Conservation (phyloP, 2,113 vertebrate genomes). For the Cisticola juncidis region DNA sequence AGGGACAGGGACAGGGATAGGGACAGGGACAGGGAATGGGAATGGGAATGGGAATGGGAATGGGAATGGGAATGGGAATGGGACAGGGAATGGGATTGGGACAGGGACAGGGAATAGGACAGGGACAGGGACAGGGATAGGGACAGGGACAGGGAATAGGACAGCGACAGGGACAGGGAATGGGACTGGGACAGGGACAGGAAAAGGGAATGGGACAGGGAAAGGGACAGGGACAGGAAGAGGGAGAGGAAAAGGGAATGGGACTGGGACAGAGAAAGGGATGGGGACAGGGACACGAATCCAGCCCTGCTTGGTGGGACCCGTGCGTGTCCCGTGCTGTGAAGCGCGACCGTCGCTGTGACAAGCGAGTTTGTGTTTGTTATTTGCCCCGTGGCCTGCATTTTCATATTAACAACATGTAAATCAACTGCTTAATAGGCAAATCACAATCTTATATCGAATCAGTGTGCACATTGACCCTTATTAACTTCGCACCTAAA, state of each 20-base stretch:
- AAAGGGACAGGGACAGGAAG: no score
- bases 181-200: no score
- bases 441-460: neutral
- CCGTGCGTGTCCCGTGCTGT: neutral
- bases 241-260: no score
- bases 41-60: fast-evolving
- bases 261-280: no score
- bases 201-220: no score
- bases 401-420: neutral
- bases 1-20: neutral
- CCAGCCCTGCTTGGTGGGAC: fast-evolving
- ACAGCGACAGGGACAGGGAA: no score
- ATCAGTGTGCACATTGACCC: neutral
- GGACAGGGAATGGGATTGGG: neutral
- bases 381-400: fast-evolving
- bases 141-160: neutral
- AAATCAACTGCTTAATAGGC: neutral
- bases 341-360: neutral
- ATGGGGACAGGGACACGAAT: no score
- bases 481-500: neutral
- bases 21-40: no score
- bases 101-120: no score
- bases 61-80: no score
- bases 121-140: neutral
- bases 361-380: neutral